Evolutionary conservation across 2,113 vertebrate species (phyloP).

Genomic region (Rallus limicola): DNA sequence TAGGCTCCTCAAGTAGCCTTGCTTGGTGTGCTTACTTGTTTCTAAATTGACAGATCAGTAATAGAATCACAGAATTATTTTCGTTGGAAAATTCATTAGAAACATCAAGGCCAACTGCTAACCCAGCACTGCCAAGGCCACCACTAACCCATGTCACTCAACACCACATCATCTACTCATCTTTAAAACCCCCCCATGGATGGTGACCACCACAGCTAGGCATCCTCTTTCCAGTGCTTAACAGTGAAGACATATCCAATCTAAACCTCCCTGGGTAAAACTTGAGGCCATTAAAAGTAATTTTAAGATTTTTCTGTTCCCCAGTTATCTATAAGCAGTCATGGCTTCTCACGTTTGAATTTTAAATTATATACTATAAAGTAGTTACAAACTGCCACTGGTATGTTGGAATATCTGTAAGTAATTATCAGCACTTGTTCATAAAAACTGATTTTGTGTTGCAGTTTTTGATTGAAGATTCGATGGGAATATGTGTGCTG

Average conservation of each 20-base stretch:
- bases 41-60: not conserved
- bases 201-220: too few species aligned
- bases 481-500: not conserved
- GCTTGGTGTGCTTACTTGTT: not conserved
- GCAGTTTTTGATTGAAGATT: not conserved
- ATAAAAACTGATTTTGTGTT: not conserved
- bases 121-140: too few species aligned
- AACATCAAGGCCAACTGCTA: too few species aligned
- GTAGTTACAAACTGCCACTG: not conserved
- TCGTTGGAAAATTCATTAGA: too few species aligned
- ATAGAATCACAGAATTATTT: too few species aligned
- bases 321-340: not conserved
- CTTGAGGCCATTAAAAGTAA: too few species aligned
- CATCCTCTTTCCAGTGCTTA: too few species aligned
- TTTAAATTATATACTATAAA: not conserved
- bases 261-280: too few species aligned
- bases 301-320: not conserved
- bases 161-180: too few species aligned
- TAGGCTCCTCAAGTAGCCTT: not conserved
- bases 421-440: not conserved
- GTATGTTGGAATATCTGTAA: not conserved
- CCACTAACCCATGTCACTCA: too few species aligned
- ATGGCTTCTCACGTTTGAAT: not conserved
- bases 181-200: too few species aligned
- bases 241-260: too few species aligned